Evolutionary conservation across 2,888 invertebrate species (phyloP).

Genomic region (Hypsopygia costalis): DNA sequence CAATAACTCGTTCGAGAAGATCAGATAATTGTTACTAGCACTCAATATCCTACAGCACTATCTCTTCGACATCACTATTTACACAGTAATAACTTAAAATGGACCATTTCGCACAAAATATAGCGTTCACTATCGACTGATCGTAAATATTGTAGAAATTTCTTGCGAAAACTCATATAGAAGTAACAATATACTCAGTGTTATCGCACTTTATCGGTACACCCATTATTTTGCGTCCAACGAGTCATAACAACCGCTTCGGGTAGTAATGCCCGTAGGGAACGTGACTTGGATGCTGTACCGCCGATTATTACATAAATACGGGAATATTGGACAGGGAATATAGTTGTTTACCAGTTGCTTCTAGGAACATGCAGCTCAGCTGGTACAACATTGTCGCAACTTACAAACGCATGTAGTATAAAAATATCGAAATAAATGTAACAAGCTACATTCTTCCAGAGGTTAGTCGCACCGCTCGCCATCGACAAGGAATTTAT

Average conservation of each 20-base stretch:
- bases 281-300: slow-evolving; percentile 26
- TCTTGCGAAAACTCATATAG: slow-evolving; percentile 1
- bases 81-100: neutral
- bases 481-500: no score
- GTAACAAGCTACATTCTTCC: no score
- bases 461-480: no score
- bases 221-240: slow-evolving; percentile 25
- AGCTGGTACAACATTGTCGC: no score
- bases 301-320: slow-evolving; percentile 19
- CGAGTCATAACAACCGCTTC: slow-evolving; percentile 19
- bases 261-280: slow-evolving; percentile 10
- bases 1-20: no score
- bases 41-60: neutral
- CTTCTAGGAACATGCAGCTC: no score
- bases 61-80: neutral
- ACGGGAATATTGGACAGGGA: neutral
- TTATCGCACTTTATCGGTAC: slow-evolving; percentile 17
- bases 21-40: neutral
- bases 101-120: slow-evolving; percentile 5
- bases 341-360: no score
- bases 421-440: no score
- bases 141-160: neutral
- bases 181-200: slow-evolving; percentile 8
- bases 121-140: slow-evolving; percentile 1
- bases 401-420: no score